Conservation (phyloP, 2,888 invertebrate genomes). For the Stenurella melanura region DNA sequence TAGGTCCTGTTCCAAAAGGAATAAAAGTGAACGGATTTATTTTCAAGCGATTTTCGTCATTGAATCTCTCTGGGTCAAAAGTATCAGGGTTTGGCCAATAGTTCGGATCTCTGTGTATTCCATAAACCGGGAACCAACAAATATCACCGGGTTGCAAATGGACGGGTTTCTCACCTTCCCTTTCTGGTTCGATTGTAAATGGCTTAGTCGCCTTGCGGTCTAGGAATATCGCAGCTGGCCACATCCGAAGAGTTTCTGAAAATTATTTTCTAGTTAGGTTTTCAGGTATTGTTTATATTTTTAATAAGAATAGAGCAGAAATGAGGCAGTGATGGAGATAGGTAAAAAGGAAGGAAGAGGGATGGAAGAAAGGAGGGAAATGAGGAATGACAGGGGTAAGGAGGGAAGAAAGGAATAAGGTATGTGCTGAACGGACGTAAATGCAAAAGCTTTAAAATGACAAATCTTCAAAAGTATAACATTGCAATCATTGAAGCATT, state of each 20-base stretch:
- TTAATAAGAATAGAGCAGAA: too few relatives aligned
- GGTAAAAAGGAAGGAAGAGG: too few relatives aligned
- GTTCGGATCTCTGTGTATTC: constrained; percentile 71
- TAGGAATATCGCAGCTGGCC: constrained; percentile 73
- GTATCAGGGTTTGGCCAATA: constrained; percentile 72
- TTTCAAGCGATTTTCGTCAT: constrained; percentile 66
- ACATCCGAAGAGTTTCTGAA: constrained; percentile 74
- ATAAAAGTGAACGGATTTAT: constrained; percentile 73
- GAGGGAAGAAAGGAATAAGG: too few relatives aligned
- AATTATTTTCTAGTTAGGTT: constrained; percentile 37
- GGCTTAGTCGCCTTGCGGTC: constrained; percentile 74
- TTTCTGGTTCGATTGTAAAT: constrained; percentile 66
- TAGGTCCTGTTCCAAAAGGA: constrained; percentile 76
- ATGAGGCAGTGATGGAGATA: too few relatives aligned
- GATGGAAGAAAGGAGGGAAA: too few relatives aligned
- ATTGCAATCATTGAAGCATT: too few relatives aligned
- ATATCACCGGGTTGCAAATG: constrained; percentile 61
- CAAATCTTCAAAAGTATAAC: too few relatives aligned
- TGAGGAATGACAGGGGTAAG: too few relatives aligned
- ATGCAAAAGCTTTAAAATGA: too few relatives aligned
- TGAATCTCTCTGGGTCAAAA: constrained; percentile 72
- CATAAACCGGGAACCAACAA: constrained; percentile 67
- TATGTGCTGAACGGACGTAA: too few relatives aligned
- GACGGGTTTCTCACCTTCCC: constrained; percentile 55
- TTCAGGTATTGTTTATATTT: too few relatives aligned